A percentile compares a stretch with the other conserved stretches of the same genome.
phyloP scores from a whole-genome alignment of 2,888 invertebrate genomes.

The Dynastes grantii region DNA sequence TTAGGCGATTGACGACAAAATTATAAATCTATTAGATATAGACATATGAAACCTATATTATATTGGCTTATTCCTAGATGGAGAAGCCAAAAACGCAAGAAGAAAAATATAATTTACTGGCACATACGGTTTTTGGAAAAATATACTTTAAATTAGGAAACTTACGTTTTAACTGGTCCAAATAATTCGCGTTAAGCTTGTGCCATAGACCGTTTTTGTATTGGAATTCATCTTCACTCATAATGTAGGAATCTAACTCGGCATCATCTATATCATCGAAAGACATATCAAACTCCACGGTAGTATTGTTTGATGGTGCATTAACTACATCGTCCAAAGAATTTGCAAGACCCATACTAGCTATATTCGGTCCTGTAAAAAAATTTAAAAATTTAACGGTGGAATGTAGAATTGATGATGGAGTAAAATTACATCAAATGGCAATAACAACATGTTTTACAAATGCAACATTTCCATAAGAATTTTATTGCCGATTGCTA shows the following conservation, averaged over 20 bases:
- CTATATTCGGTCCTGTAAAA: slow-evolving; percentile 79
- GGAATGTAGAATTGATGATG: too few relatives aligned
- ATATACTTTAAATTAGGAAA: slow-evolving; percentile 34
- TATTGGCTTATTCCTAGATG: too few relatives aligned
- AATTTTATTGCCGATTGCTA: neutral
- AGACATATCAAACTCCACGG: slow-evolving; percentile 74
- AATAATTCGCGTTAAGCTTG: slow-evolving; percentile 87
- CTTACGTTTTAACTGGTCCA: slow-evolving; percentile 86
- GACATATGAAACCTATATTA: too few relatives aligned
- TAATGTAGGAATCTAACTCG: slow-evolving; percentile 90
- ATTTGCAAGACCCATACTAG: slow-evolving; percentile 83
- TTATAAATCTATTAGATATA: too few relatives aligned
- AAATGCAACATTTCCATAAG: neutral
- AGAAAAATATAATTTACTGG: too few relatives aligned
- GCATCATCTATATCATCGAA: slow-evolving; percentile 89
- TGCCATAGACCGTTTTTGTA: slow-evolving; percentile 92
- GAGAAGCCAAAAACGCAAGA: too few relatives aligned
- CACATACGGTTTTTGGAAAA: too few relatives aligned
- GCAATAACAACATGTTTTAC: too few relatives aligned
- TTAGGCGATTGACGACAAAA: too few relatives aligned
- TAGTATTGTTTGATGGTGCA: slow-evolving; percentile 61
- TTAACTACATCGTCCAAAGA: slow-evolving; percentile 71
- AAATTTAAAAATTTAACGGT: neutral
- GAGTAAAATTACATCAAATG: too few relatives aligned
- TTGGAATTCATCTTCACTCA: slow-evolving; percentile 85